Conservation (phyloP, 2,888 invertebrate genomes). For the Cryptophagus acutangulus region DNA sequence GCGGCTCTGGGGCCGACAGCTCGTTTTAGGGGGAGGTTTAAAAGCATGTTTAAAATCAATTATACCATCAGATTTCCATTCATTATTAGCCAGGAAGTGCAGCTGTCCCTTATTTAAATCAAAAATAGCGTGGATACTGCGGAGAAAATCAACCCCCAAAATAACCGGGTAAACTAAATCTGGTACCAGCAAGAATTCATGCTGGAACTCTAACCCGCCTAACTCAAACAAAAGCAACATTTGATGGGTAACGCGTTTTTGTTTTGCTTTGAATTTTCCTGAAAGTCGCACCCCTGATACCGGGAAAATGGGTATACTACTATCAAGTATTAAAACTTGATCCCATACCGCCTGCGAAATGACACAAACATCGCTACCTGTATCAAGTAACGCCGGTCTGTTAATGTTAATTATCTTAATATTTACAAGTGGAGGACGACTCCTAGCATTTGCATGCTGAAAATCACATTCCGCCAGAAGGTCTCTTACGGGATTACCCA, state of each 20-base stretch:
- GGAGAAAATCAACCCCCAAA: background rate
- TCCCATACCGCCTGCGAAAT: background rate
- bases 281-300: slow-evolving; percentile 1
- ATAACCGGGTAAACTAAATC: too few relatives aligned
- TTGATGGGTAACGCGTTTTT: too few relatives aligned
- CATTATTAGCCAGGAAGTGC: background rate
- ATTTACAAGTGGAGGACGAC: background rate
- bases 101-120: background rate
- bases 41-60: background rate
- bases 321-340: background rate
- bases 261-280: background rate
- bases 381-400: background rate
- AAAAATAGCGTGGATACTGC: background rate
- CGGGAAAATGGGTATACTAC: background rate
- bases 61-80: background rate
- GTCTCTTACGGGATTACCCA: background rate
- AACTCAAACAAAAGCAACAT: background rate
- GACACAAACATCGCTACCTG: background rate
- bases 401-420: background rate
- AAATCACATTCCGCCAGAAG: background rate
- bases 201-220: background rate
- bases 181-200: too few relatives aligned
- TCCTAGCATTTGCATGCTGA: background rate
- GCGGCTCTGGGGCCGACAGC: too few relatives aligned
- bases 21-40: too few relatives aligned